Evolutionary conservation across 2,113 vertebrate species (phyloP), one percentile per base, ranked within the genome.

Genomic region (Anolis sagrei): DNA sequence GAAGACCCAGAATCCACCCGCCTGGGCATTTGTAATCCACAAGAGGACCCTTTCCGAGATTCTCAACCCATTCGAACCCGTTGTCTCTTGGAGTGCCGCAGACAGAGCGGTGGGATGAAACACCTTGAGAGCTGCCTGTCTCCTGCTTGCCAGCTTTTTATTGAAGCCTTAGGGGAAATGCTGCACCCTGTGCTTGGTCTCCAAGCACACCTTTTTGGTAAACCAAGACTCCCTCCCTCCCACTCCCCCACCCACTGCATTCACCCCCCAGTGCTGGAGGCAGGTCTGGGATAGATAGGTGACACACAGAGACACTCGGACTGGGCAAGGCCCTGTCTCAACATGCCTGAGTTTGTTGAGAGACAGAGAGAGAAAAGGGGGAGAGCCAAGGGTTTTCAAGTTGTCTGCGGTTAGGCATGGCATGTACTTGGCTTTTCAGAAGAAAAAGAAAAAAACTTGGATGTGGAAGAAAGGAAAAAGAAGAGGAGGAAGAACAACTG

Each of bases 351-450:
- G 68, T 73, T 62, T 80, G 84, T 77, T 34, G 51, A 51, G 51
- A 51, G 51, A 51, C 9, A 51, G 13, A 49, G 84, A 80, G 49
- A 64, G 21, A 66, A 66, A 25, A 25, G 62, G 77, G 54, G 49
- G 79, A 64, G 39, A 39, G 84, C 64, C 51, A 86, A 86, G n/a
- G 77, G 61, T 86, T 80, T 70, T 80, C 77, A 62, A 86, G 77
- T 77, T 80, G 84, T 86, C 84, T 86, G 84, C 84, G 84, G 84
- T 86, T 86, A 86, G 69, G 77, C 68, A 61, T 80, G 84, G 77
- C 77, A 86, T 86, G 77, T 80, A 69, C 77, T 69, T 21, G 18
- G 69, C 61, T 25, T 66, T 66, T 66, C 7, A 27, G 25, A 66
- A 66, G 25, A 66, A 66, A 23, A 66, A 66, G 25, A 66, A 25